Base-by-base conservation (phyloP, 1,140 invertebrate genomes). In the Drosophila santomea region DNA sequence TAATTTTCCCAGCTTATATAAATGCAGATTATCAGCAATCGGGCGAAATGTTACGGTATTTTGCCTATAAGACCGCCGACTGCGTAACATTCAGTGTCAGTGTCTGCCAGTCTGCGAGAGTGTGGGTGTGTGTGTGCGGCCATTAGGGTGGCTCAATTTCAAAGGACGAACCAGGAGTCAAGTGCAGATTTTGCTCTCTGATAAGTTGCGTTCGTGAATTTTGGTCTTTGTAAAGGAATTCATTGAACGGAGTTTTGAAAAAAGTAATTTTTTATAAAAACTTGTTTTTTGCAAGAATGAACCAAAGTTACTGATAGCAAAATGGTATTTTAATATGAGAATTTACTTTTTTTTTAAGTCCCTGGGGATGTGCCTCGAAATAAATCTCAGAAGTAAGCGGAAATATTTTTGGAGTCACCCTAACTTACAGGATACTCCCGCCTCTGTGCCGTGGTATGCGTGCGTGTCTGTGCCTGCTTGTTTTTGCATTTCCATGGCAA, bases 401-500 rank as follows among this genome's bases (percentile, higher is more conserved):
- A 36, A 38, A 14, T 11, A 20, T n/a, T n/a, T 36, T 8, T 2
- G 1, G 64, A 28, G 17, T 8, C 64, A 68, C 64, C 61, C 39
- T 43, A 44, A 11, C 35, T 2, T 15, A 2, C 32, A 43, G 38
- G 60, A 63, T 63, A 63, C 60, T 63, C 55, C 60, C 60, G 60
- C 60, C 60, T 43, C 25, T 39, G 51, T 71, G 80, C 43, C 41
- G 69, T 77, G 39, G 67, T 69, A 62, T 77, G 72, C 36, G 45
- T 60, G 59, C 55, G 25, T 51, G 80, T 75, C 63, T 69, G 81
- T 78, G 72, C 74, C 56, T 71, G 63, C 51, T 71, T 72, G 68
- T 78, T 78, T 89, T 90, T 89, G 85, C 80, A 90, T 89, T 84
- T 71, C 84, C 77, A 89, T 89, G 84, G 73, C 69, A 89, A 90